Conservation (phyloP, 2,113 vertebrate species). For the Brienomyrus brachyistius region DNA sequence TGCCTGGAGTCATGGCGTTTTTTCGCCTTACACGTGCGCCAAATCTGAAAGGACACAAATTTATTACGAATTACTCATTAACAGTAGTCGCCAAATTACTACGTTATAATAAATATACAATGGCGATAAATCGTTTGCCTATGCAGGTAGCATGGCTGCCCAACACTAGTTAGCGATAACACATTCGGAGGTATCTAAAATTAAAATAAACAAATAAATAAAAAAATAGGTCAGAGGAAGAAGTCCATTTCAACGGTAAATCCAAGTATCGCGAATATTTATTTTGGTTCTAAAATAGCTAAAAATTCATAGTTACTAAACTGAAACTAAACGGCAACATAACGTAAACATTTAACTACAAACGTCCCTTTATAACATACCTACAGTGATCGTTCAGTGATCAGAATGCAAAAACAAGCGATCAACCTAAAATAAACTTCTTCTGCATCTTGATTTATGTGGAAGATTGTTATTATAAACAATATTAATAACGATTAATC, state of each 20-base stretch:
- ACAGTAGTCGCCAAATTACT: background rate
- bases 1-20: conserved; percentile 34
- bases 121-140: background rate
- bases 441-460: background rate
- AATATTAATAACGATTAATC: background rate
- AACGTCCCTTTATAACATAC: background rate
- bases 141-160: background rate
- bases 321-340: background rate
- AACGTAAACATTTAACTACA: background rate
- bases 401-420: background rate
- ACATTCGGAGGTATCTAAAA: background rate
- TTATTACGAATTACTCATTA: background rate
- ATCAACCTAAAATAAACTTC: background rate
- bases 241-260: background rate
- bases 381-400: background rate
- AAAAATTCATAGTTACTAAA: background rate
- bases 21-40: background rate
- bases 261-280: background rate
- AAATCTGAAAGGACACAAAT: background rate
- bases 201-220: no score
- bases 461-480: background rate
- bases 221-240: background rate
- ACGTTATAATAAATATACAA: background rate
- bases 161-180: background rate
- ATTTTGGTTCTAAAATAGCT: background rate